Percentiles rank a stretch among this genome's conserved stretches.
Conservation (phyloP, 2,113 vertebrate genomes). For the Brachyistius frenatus region DNA sequence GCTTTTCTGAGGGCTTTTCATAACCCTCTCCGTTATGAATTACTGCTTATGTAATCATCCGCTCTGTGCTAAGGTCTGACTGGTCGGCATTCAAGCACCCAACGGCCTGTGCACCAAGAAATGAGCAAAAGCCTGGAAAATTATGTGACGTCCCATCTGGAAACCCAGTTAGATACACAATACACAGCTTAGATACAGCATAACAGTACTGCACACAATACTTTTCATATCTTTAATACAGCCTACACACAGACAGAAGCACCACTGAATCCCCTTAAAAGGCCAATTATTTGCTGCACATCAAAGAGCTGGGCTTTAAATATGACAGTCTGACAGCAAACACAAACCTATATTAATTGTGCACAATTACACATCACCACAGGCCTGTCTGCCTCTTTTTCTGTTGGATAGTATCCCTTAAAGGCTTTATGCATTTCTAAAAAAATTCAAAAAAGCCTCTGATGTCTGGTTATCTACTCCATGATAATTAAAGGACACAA, state of each 20-base stretch:
- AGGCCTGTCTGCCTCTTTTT: neutral
- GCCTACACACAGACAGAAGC: neutral
- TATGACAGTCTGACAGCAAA: constrained; percentile 5
- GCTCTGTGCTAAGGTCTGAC: constrained; percentile 27
- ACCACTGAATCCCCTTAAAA: constrained; percentile 8
- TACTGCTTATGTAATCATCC: constrained; percentile 63
- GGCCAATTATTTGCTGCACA: constrained; percentile 38
- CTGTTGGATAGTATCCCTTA: neutral
- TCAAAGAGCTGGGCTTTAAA: neutral
- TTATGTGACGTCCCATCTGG: constrained; percentile 21
- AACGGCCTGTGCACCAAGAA: neutral
- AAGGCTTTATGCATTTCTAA: neutral
- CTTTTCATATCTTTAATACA: neutral
- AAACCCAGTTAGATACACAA: constrained; percentile 17
- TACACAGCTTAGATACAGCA: constrained; percentile 8
- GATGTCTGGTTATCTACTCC: constrained; percentile 11
- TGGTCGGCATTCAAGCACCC: constrained; percentile 33
- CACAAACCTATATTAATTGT: constrained; percentile 1
- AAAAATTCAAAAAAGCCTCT: constrained; percentile 7
- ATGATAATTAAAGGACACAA: constrained; percentile 23
- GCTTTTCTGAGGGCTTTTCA: constrained; percentile 60
- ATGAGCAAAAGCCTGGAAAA: constrained; percentile 31
- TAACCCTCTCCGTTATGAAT: constrained; percentile 56
- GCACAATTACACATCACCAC: neutral
- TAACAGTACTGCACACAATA: neutral